A percentile compares a stretch with the other conserved stretches of the same genome.
Evolutionary conservation across 2,797 vertebrate genomes (phyloP).

Genomic region (Prunella strophiata): DNA sequence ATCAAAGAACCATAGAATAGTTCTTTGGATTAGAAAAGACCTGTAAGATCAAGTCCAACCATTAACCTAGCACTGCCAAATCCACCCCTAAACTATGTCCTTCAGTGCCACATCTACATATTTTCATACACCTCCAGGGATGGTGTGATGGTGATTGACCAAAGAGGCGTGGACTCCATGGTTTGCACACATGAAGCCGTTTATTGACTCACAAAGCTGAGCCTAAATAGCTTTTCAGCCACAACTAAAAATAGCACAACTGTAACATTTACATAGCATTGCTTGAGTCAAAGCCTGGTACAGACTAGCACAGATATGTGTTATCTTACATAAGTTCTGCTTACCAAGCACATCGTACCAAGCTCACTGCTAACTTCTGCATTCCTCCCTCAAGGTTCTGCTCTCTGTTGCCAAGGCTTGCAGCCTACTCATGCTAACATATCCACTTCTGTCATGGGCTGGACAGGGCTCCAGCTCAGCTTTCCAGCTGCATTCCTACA

Average conservation of each 20-base stretch:
- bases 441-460: neutral
- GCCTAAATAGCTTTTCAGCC: neutral
- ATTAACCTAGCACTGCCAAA: neutral
- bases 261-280: neutral
- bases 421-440: neutral
- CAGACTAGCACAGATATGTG: neutral
- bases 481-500: neutral
- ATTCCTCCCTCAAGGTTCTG: neutral
- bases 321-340: neutral
- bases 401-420: neutral
- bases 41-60: neutral
- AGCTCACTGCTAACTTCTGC: neutral
- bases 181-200: neutral
- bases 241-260: neutral
- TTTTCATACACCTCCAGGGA: neutral
- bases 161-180: neutral
- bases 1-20: neutral
- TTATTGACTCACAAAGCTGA: neutral
- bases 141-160: neutral
- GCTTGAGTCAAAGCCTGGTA: neutral
- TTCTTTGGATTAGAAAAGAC: neutral
- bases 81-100: neutral
- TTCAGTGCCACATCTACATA: neutral
- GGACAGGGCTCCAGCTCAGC: neutral
- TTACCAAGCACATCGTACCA: neutral